Evolutionary conservation across 2,888 invertebrate genomes (phyloP), one percentile per base, ranked within the genome.

Genomic region (Cosmopolites sordidus): DNA sequence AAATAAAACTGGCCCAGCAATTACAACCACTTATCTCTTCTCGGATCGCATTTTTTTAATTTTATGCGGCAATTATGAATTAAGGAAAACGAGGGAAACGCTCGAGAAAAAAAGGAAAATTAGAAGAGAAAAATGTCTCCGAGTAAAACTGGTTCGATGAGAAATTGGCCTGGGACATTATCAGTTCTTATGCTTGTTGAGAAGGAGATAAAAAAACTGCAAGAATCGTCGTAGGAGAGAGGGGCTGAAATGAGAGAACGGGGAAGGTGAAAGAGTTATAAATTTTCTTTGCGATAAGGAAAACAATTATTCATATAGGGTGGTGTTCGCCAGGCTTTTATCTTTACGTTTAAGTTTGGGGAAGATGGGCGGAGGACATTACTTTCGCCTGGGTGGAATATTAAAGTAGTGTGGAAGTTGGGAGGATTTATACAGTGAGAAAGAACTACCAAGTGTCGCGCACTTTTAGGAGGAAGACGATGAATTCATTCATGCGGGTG

Each of bases 41-140:
- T 9, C 33, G 43, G 30, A 48, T 55, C 42, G 42, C 50, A 54
- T 41, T 51, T 56, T 55, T 48, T 38, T 43, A 44, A 48, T 51
- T 51, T 56, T 56, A 48, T 45, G 45, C 56, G 42, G 40, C 56
- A 56, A 56, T 56, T 53, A 56, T 50, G 45, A 56, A 56, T 56
- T 56, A 56, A 53, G 52, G 45, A 48, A 43, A 56, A 18, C n/a
- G 12, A 12, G 33, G 11, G 33, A 12, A 12, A 12, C 2, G n/a
- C 5, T 9, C 8, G n/a, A 33, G n/a, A 12, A 11, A 11, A 11
- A 12, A 43, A 43, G 16, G 51, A 48, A 52, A 56, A 51, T 56
- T 51, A 51, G 39, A 48, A 56, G 51, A 51, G 22, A 22, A 22
- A 22, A 22, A 22, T 22, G 41, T 52, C 51, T 17, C 46, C 37